Base-by-base conservation (phyloP, 2,888 invertebrate species). In the Trissolcus brochymenae region DNA sequence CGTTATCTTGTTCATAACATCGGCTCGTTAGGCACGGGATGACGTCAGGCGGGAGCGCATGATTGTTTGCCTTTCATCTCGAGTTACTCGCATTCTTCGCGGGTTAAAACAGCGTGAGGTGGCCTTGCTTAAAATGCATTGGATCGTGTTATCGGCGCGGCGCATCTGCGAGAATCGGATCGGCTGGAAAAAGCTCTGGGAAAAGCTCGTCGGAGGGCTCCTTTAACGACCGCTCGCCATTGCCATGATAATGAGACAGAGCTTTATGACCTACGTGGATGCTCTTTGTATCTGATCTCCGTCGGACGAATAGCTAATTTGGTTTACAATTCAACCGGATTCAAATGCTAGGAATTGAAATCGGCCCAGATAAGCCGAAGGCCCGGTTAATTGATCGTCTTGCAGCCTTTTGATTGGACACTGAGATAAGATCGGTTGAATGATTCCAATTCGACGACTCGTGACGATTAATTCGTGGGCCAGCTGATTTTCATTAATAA, bases 81-180 rank as follows among this genome's bases (percentile, higher is more conserved):
- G 65, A 53, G 70, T 76, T 76, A 76, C 70, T 55, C 61, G 67
- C 67, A 76, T 78, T 80, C 82, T 82, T 82, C 80, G 81, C 80
- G 81, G 79, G 66, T 82, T 80, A 82, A 84, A 80, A 80, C 80
- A 81, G 79, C 81, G 75, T 74, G 72, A 74, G 78, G 73, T 73
- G 78, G 81, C 80, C 84, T 82, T 82, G 85, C 86, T 87, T 87
- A 87, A 87, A 87, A 87, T 87, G 86, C 87, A 87, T 87, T 84
- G 87, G 83, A 87, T 87, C 78, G 81, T 74, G 79, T 81, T 87
- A 87, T 87, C 87, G 83, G 79, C 64, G 78, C 81, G 81, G 84
- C 84, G 83, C 83, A 87, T 87, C 87, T 84, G 73, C 25, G 29
- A 53, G 56, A 65, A 51, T 59, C 64, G 55, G 40, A 55, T 55